Evolutionary conservation across 2,888 invertebrate species (phyloP), one percentile per base, ranked within the genome.

Genomic region (Glyphotaelius pellucidus): DNA sequence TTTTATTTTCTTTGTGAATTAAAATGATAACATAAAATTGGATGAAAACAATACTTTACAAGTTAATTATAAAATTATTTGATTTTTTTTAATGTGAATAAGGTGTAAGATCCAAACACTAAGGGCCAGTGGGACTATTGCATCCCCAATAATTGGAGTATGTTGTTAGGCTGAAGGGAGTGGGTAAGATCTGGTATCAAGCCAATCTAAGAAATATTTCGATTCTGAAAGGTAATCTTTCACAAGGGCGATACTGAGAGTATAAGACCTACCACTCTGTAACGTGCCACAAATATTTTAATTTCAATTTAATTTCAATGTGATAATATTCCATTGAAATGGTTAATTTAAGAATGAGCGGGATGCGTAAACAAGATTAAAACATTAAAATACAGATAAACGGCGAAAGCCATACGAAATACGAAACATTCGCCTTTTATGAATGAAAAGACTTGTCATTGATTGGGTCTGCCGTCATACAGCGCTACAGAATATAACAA

Each of bases 371-470:
- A 12, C 35, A 80, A 35, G 88, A 31, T 32, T 67, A 67, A n/a
- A 67, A 67, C n/a, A n/a, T 67, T 67, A 67, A 67, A 35, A 89
- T 80, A 35, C 0, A 79, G 35, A 80, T 88, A 88, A 35, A 9
- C 79, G 67, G 5, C 32, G n/a, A 89, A 89, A 89, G 79, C 88
- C 88, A 79, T 89, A 89, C 80, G 67, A 88, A 88, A 88, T n/a
- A 67, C 31, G 80, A 80, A 89, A 89, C 79, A 38, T 32, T 31
- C 31, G 88, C 30, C 52, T 79, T 89, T 89, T 89, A 89, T 89
- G 88, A 89, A 89, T 89, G 88, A 89, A 89, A 32, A n/a, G 88
- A n/a, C 88, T 79, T 35, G 88, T 19, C 47, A 87, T 87, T 87
- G 87, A 87, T 87, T 87, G 52, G 52, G 19, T 52, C 32, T 11